These are phyloP conservation scores for Dicrostonyx torquatus DNA, from an alignment of 2,797 vertebrate genomes.

Conservation along the genomic window DNA sequence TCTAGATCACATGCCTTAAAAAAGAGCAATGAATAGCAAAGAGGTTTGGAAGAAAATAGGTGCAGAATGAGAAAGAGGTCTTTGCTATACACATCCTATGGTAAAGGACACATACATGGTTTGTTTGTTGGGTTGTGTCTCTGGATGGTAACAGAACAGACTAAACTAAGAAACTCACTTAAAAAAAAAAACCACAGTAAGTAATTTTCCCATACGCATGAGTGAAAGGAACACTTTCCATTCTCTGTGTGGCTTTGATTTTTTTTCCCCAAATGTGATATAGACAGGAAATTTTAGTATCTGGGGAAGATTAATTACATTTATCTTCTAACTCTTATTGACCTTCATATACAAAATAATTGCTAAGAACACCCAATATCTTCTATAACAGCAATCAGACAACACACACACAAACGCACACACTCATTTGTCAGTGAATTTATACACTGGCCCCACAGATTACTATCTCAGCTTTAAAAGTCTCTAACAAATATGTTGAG, in stretches of 20 bases:
- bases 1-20: neutral
- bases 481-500: neutral
- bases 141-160: neutral
- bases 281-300: neutral
- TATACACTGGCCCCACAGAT: neutral
- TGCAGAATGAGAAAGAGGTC: neutral
- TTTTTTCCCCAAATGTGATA: slow-evolving; percentile 45
- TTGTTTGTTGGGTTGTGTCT: neutral
- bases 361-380: slow-evolving; percentile 32
- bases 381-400: neutral
- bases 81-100: too few relatives aligned
- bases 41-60: neutral
- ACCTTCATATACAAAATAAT: slow-evolving; percentile 8
- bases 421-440: neutral
- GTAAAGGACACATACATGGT: neutral
- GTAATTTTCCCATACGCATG: neutral
- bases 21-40: neutral
- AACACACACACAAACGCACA: neutral
- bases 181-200: neutral
- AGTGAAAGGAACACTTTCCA: slow-evolving; percentile 1
- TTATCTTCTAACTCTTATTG: neutral
- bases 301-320: slow-evolving; percentile 9
- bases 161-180: neutral
- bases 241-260: neutral
- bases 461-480: neutral